Conservation (phyloP, 2,888 invertebrate genomes). For the Drosophila formosana region DNA sequence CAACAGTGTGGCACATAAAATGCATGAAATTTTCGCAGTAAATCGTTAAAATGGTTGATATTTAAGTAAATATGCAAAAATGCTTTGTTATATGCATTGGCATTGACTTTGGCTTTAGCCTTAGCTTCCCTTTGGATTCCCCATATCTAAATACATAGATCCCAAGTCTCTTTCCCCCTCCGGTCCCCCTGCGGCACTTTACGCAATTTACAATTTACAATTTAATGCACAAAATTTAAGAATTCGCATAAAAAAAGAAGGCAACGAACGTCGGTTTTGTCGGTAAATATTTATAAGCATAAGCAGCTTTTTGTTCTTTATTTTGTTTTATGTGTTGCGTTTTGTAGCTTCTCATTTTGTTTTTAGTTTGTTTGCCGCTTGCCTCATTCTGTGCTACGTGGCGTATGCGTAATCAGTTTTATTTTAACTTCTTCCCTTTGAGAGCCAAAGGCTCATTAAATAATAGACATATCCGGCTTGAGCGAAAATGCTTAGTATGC, state of each 20-base stretch:
- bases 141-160: slow-evolving; percentile 6
- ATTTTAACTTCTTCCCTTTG: not conserved
- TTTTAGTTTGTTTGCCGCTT: slow-evolving; percentile 4
- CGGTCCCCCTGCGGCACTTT: slow-evolving; percentile 15
- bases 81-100: slow-evolving; percentile 61
- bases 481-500: not conserved
- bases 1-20: slow-evolving; percentile 55
- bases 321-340: slow-evolving; percentile 35
- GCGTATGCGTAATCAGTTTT: slow-evolving; percentile 53
- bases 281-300: slow-evolving; percentile 54
- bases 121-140: not conserved
- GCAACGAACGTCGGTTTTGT: slow-evolving; percentile 21
- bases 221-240: slow-evolving; percentile 64
- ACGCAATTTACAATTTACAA: slow-evolving; percentile 64
- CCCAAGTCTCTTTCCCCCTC: not conserved
- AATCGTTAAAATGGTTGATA: slow-evolving; percentile 76
- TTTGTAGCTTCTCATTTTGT: not conserved
- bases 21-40: slow-evolving; percentile 74
- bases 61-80: slow-evolving; percentile 78
- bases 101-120: slow-evolving; percentile 24
- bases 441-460: not conserved
- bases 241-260: slow-evolving; percentile 54
- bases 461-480: not conserved
- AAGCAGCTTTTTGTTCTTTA: slow-evolving; percentile 43
- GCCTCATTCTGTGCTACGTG: slow-evolving; percentile 20